Evolutionary conservation across 2,113 vertebrate genomes (phyloP).

Genomic region (Etia nguti): DNA sequence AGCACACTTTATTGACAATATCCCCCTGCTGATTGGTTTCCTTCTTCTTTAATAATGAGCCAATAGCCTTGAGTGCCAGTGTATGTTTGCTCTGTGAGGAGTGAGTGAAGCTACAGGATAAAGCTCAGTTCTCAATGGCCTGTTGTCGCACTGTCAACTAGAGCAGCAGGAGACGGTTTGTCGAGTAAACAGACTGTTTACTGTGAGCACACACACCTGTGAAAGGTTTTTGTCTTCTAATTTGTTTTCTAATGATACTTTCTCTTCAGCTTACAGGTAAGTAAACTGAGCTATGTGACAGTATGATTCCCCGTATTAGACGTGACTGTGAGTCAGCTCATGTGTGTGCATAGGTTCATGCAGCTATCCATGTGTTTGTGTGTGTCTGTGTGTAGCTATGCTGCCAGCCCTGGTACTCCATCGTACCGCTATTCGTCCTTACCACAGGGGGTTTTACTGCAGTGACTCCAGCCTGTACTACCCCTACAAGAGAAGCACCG

Average conservation of each 20-base stretch:
- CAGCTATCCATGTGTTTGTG: conserved; percentile 20
- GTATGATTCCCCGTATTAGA: not conserved
- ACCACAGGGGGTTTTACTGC: conserved; percentile 74
- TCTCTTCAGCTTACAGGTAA: conserved; percentile 50
- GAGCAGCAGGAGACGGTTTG: conserved; percentile 22
- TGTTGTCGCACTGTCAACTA: conserved; percentile 32
- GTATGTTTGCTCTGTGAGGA: conserved; percentile 22
- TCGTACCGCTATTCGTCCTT: conserved; percentile 64
- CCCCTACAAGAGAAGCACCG: conserved; percentile 74
- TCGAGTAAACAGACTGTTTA: conserved; percentile 12
- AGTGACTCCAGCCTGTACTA: conserved; percentile 67
- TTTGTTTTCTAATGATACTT: conserved; percentile 8
- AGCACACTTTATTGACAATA: not conserved
- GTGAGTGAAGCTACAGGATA: not conserved
- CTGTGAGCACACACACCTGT: not conserved
- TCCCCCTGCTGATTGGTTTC: not conserved
- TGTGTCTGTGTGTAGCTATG: conserved; percentile 70
- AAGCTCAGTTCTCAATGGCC: not conserved
- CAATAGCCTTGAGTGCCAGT: not conserved
- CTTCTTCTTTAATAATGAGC: conserved; percentile 18
- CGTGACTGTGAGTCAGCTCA: not conserved
- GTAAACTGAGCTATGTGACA: not conserved
- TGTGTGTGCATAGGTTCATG: conserved; percentile 8
- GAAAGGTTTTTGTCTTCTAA: not conserved
- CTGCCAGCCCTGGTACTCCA: conserved; percentile 75